Conservation (phyloP, 2,113 vertebrate species). For the Alectura lathami region DNA sequence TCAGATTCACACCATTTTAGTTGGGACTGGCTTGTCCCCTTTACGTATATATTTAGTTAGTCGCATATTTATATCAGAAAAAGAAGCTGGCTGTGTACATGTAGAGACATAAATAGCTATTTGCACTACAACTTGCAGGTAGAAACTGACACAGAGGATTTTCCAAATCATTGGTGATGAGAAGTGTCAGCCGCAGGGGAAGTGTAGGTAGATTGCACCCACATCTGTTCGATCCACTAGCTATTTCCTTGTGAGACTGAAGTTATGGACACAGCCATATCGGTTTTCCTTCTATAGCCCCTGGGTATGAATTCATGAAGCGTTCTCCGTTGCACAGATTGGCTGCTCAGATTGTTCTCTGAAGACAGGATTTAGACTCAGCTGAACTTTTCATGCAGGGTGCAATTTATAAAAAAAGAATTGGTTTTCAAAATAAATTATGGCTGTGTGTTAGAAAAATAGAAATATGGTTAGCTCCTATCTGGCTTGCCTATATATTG, state of each 20-base stretch:
- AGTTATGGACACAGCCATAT: background rate
- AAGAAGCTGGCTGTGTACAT: background rate
- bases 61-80: background rate
- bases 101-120: background rate
- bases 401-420: constrained; percentile 11
- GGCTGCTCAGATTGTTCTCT: constrained; percentile 29
- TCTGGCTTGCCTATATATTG: background rate
- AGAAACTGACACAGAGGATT: background rate
- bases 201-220: background rate
- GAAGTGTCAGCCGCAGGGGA: background rate
- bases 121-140: background rate
- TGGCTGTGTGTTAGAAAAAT: background rate
- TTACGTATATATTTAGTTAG: background rate
- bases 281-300: background rate
- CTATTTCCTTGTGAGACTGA: background rate
- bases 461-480: background rate
- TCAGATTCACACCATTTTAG: background rate
- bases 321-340: background rate
- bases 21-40: background rate
- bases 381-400: background rate
- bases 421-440: constrained; percentile 39
- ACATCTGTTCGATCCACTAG: background rate
- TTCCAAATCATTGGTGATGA: background rate
- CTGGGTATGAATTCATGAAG: background rate
- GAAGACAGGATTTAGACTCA: constrained; percentile 12